phyloP scores from a whole-genome alignment of 2,797 vertebrate genomes.

The Sebastiscus albofasciatus region DNA sequence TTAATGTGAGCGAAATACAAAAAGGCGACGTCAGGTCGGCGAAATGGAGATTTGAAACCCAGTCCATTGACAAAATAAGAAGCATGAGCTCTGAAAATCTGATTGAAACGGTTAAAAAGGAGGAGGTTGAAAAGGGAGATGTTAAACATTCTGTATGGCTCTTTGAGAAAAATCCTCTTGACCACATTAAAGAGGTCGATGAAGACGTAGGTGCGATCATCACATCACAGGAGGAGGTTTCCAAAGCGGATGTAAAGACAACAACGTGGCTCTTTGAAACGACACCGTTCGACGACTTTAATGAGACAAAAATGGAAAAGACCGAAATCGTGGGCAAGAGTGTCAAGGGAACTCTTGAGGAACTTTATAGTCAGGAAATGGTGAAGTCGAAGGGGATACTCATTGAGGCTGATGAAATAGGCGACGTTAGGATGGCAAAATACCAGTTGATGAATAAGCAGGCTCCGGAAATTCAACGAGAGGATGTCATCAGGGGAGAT shows the following conservation, averaged over 20 bases:
- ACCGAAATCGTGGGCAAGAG: conserved; percentile 91
- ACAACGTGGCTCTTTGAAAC: conserved; percentile 96
- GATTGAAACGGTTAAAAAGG: conserved; percentile 86
- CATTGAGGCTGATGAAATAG: conserved; percentile 92
- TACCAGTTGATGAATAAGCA: conserved; percentile 92
- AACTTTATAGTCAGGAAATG: conserved; percentile 89
- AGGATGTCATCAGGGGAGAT: conserved; percentile 90
- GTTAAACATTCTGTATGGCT: conserved; percentile 93
- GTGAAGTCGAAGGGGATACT: conserved; percentile 90
- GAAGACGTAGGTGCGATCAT: conserved; percentile 66
- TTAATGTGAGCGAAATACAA: conserved; percentile 92
- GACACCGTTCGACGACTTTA: conserved; percentile 90
- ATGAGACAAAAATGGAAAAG: conserved; percentile 84
- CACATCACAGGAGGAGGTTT: conserved; percentile 83
- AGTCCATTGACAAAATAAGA: conserved; percentile 89
- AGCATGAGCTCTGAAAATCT: conserved; percentile 86
- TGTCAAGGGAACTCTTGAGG: conserved; percentile 90
- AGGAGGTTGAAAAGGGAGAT: conserved; percentile 90
- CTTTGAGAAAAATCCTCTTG: conserved; percentile 92
- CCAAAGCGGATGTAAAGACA: conserved; percentile 90
- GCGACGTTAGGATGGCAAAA: conserved; percentile 93
- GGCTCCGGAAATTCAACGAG: conserved; percentile 90
- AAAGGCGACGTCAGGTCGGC: conserved; percentile 91
- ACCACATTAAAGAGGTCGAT: conserved; percentile 86
- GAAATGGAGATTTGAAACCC: conserved; percentile 94